phyloP scores from a whole-genome alignment of 2,888 invertebrate species.

The Abrostola triplasia region DNA sequence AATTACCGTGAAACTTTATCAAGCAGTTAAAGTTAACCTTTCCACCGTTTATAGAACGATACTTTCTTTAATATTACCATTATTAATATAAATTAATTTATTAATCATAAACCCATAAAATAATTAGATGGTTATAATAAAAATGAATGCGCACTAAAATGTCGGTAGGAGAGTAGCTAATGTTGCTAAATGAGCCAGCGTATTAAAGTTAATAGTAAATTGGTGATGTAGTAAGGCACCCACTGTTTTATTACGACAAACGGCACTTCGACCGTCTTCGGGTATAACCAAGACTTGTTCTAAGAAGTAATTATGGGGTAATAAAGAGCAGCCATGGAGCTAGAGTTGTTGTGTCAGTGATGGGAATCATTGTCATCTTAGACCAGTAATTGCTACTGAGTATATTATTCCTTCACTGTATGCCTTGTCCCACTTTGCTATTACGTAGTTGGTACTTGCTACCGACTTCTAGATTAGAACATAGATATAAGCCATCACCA shows the following conservation, averaged over 20 bases:
- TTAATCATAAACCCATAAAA: conserved; percentile 47
- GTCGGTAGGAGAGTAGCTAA: conserved; percentile 23
- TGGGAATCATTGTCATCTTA: neutral
- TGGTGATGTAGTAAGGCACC: conserved; percentile 31
- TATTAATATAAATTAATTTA: conserved; percentile 56
- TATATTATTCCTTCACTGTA: too few relatives aligned
- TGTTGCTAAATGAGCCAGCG: conserved; percentile 46
- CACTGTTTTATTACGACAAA: conserved; percentile 51
- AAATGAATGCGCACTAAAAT: conserved; percentile 34
- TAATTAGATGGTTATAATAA: conserved; percentile 48
- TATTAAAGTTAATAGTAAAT: conserved; percentile 23
- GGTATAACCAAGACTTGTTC: neutral
- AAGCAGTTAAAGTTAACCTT: conserved; percentile 61
- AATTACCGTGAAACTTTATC: conserved; percentile 58
- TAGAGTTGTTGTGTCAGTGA: neutral
- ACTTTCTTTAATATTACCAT: conserved; percentile 42
- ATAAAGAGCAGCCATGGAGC: conserved; percentile 6
- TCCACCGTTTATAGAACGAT: conserved; percentile 41
- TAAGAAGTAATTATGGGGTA: conserved; percentile 17
- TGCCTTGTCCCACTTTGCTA: too few relatives aligned
- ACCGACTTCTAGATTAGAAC: too few relatives aligned
- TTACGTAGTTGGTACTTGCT: too few relatives aligned
- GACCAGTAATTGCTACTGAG: neutral
- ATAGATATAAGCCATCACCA: too few relatives aligned
- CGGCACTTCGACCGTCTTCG: conserved; percentile 30